phyloP scores from a whole-genome alignment of 1,140 invertebrate species.

The Drosophila aff. region DNA sequence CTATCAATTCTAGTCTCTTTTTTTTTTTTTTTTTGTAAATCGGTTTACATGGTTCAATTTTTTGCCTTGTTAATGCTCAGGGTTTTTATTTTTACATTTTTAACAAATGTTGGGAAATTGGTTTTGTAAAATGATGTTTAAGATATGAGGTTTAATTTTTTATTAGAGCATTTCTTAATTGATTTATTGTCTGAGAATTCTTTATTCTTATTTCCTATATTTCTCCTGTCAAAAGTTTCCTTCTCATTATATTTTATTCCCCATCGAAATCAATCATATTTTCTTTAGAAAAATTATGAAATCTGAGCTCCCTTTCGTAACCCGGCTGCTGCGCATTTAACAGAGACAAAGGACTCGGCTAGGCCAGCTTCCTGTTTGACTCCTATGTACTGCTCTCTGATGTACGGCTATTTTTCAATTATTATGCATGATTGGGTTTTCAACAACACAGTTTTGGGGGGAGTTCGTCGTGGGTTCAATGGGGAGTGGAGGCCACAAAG shows the following conservation, averaged over 20 bases:
- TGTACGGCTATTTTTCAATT: conserved; percentile 77
- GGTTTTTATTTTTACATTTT: conserved; percentile 10
- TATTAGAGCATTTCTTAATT: background rate
- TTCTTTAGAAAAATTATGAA: conserved; percentile 67
- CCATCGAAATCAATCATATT: conserved; percentile 56
- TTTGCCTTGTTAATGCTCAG: conserved; percentile 1
- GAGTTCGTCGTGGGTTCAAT: background rate
- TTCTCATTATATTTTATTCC: conserved; percentile 7
- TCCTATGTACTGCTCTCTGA: conserved; percentile 6
- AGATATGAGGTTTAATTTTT: background rate
- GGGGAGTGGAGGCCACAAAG: conserved; percentile 38
- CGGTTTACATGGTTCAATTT: conserved; percentile 39
- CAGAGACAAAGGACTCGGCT: conserved; percentile 37
- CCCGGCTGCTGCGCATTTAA: conserved; percentile 47
- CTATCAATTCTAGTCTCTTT: conserved; percentile 41
- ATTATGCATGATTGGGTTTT: conserved; percentile 82
- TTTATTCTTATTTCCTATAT: conserved; percentile 1
- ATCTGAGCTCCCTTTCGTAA: conserved; percentile 45
- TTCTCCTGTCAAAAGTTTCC: conserved; percentile 35
- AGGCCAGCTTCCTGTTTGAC: conserved; percentile 57
- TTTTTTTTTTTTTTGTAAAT: conserved; percentile 33
- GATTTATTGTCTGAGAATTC: background rate
- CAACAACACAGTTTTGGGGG: conserved; percentile 21
- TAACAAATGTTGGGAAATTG: conserved; percentile 2
- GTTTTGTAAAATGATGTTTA: background rate